Conservation (phyloP, 2,888 invertebrate genomes). For the Ectemnius lituratus region DNA sequence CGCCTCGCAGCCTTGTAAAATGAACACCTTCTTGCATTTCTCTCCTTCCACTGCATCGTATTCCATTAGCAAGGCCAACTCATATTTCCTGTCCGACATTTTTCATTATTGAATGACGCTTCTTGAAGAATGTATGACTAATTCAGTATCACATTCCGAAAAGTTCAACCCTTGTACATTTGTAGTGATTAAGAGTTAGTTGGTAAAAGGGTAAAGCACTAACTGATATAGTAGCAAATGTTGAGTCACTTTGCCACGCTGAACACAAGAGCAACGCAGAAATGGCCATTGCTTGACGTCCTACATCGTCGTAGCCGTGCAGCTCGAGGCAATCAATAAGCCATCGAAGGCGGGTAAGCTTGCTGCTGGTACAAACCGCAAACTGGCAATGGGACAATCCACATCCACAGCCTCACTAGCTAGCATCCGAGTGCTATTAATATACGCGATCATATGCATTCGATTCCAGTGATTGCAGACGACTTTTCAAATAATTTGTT, state of each 20-base stretch:
- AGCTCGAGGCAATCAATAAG: conserved; percentile 61
- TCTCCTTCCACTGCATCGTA: neutral
- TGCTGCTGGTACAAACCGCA: conserved; percentile 56
- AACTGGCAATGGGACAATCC: conserved; percentile 61
- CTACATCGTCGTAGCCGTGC: conserved; percentile 50
- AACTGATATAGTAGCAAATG: no score
- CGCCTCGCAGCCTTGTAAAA: conserved; percentile 25
- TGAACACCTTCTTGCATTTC: conserved; percentile 22
- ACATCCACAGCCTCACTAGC: conserved; percentile 39
- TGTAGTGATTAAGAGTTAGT: no score
- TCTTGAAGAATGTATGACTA: no score
- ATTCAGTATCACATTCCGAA: no score
- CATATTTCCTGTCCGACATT: no score
- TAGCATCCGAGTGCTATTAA: conserved; percentile 53
- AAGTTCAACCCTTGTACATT: no score
- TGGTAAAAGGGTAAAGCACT: no score
- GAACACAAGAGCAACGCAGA: conserved; percentile 1
- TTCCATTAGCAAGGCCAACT: neutral
- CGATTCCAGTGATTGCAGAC: conserved; percentile 48
- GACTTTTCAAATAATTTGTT: conserved; percentile 47
- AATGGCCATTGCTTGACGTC: conserved; percentile 28
- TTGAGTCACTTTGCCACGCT: no score
- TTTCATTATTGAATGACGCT: no score
- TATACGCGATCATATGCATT: conserved; percentile 59
- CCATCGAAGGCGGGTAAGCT: conserved; percentile 63